Evolutionary conservation across 2,797 vertebrate genomes (phyloP), one percentile per base, ranked within the genome.

Genomic region (Anolis apletophallus): DNA sequence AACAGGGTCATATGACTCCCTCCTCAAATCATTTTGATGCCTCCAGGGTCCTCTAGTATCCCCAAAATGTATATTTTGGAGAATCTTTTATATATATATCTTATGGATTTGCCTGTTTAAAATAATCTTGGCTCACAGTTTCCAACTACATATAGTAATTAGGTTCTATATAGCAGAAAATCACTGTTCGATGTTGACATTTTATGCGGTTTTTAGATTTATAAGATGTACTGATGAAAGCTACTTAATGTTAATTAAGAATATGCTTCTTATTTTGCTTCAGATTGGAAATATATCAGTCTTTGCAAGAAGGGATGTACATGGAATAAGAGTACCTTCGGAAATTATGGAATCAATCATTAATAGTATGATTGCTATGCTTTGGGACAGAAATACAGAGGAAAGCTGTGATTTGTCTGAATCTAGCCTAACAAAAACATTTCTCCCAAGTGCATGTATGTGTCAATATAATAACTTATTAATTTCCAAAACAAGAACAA

Each of bases 101-200:
- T 81, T 82, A 80, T 52, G 67, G 52, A 5, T 84, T 52, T 89
- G 88, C 85, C 80, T 32, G 16, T 69, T 74, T 89, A 76, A 85
- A 40, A 1, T 80, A 92, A 81, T 86, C 32, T 57, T 71, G 34
- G 26, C 11, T 26, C 34, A n/a, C 52, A 16, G 13, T 54, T 23
- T 69, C 46, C 36, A 55, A 32, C 50, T 71, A n/a, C 40, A 23
- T 23, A 26, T 59, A 23, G 34, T 40, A 59, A 79, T 34, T 61
- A 26, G 11, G 12, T 61, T 61, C 34, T 55, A 21, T 19, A 26
- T 16, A 2, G 36, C 54, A 34, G 21, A 71, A 54, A 50, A 69
- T 54, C n/a, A 54, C 50, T 10, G 32, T 5, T 68, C 14, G 1
- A 54, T 71, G 11, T 5, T 12, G 50, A 50, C 26, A 19, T 50